phyloP scores from a whole-genome alignment of 2,888 invertebrate species.

The Augochlorella aurata region DNA sequence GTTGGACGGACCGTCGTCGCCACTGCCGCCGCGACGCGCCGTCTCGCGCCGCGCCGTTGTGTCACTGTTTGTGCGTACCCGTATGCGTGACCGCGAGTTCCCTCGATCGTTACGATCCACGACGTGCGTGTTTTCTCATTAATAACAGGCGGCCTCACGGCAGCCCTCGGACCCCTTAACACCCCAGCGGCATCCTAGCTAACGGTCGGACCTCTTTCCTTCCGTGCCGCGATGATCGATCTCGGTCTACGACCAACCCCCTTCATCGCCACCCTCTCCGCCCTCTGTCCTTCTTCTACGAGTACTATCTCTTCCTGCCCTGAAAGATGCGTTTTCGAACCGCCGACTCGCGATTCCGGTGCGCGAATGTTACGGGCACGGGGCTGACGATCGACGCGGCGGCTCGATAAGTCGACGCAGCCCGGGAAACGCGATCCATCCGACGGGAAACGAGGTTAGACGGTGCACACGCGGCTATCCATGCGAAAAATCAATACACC shows the following conservation, averaged over 20 bases:
- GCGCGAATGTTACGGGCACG: constrained; percentile 24
- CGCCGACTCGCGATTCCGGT: constrained; percentile 8
- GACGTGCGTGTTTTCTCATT: not conserved
- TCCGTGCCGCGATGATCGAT: constrained; percentile 49
- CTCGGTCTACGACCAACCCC: constrained; percentile 13
- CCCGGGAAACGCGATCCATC: constrained; percentile 32
- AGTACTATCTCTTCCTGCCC: not conserved
- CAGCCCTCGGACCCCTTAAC: not conserved
- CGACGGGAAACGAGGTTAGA: constrained; percentile 73
- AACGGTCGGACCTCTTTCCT: not conserved
- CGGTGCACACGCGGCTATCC: constrained; percentile 69
- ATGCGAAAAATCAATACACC: constrained; percentile 79
- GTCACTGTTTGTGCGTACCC: constrained; percentile 7
- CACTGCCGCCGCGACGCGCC: not conserved
- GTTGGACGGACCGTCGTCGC: constrained; percentile 20
- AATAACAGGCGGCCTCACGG: not conserved
- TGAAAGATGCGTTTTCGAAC: constrained; percentile 24
- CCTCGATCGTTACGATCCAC: constrained; percentile 17
- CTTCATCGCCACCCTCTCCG: not conserved
- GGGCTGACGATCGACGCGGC: constrained; percentile 16
- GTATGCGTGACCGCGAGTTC: constrained; percentile 16
- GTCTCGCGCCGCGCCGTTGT: not conserved
- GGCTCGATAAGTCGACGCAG: constrained; percentile 35
- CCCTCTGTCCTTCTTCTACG: not conserved
- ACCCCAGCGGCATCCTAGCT: not conserved